Percentiles rank a stretch among this genome's conserved stretches.
Evolutionary conservation across 2,888 invertebrate species (phyloP).

Genomic region (Zelleria hepariella): DNA sequence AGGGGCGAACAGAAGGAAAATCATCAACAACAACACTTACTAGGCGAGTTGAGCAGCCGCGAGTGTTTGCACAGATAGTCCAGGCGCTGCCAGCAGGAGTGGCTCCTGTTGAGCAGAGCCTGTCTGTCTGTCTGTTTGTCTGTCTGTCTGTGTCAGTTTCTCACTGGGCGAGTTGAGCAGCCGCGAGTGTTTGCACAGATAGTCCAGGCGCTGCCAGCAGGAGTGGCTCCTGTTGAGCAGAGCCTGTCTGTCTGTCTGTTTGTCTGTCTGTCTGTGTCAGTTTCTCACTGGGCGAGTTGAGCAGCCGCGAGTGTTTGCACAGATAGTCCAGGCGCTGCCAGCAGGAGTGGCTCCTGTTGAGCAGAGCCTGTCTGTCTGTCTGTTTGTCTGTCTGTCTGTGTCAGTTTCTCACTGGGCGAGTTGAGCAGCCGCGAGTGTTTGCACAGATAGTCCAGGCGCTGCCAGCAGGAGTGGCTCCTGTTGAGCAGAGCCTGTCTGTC

Average conservation of each 20-base stretch:
- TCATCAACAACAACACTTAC: too few relatives aligned
- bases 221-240: constrained; percentile 61
- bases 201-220: constrained; percentile 90
- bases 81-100: constrained; percentile 86
- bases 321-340: constrained; percentile 88
- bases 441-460: constrained; percentile 90
- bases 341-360: constrained; percentile 75
- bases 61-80: constrained; percentile 89
- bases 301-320: constrained; percentile 85
- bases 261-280: too few relatives aligned
- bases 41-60: constrained; percentile 86
- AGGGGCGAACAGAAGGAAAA: too few relatives aligned
- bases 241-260: too few relatives aligned
- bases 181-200: constrained; percentile 85
- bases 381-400: too few relatives aligned
- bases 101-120: constrained; percentile 54
- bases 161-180: constrained; percentile 89
- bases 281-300: constrained; percentile 85
- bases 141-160: constrained; percentile 17
- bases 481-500: too few relatives aligned
- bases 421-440: constrained; percentile 87
- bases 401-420: constrained; percentile 77
- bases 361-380: too few relatives aligned
- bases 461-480: constrained; percentile 85
- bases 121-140: background rate